Base-by-base conservation (phyloP, 2,797 vertebrate genomes). In the Neosilurus hyrtlii region DNA sequence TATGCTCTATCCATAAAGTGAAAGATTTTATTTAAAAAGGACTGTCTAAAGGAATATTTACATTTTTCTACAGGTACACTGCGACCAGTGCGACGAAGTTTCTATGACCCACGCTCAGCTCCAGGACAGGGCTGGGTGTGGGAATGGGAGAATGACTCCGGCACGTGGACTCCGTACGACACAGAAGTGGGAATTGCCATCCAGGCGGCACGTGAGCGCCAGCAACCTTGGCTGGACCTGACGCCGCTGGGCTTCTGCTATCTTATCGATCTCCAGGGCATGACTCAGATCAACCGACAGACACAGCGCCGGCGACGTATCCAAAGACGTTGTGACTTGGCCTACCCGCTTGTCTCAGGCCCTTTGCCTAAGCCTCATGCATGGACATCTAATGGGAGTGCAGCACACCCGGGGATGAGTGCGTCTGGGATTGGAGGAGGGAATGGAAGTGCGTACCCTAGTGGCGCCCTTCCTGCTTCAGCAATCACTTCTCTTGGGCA, bases 211-310 rank as follows among this genome's bases (percentile, higher is more conserved):
- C 94, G 96, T 0, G 97, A 99, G 86, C 96, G 96, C 49, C 96
- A 97, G 93, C 96, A 96, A 88, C 96, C 97, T 86, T 98, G 97
- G 96, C 93, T 99, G 89, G 97, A 97, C 93, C 95, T 99, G 90
- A 96, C 96, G 0, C 93, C 96, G 56, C 94, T 98, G 15, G 97
- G 97, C 89, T 97, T 97, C 90, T 96, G 96, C 92, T 97, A 98
- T 82, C 89, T 98, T 90, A 97, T 99, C 37, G 97, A 99, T 93
- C 97, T 99, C 71, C 94, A 94, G 90, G 96, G 94, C 89, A 99
- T 99, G 98, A 97, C 96, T 70, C 97, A 99, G 93, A 96, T 99
- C 91, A 97, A 99, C 89, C 94, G 96, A 84, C 97, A 98, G 93
- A 98, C 97, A 2, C 97, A 97, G 82, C 96, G 96, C 87, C 97